A percentile compares a stretch with the other conserved stretches of the same genome.
These are phyloP conservation scores for Cinclus mexicanus DNA, from an alignment of 2,113 vertebrate genomes.

Conservation along the genomic window DNA sequence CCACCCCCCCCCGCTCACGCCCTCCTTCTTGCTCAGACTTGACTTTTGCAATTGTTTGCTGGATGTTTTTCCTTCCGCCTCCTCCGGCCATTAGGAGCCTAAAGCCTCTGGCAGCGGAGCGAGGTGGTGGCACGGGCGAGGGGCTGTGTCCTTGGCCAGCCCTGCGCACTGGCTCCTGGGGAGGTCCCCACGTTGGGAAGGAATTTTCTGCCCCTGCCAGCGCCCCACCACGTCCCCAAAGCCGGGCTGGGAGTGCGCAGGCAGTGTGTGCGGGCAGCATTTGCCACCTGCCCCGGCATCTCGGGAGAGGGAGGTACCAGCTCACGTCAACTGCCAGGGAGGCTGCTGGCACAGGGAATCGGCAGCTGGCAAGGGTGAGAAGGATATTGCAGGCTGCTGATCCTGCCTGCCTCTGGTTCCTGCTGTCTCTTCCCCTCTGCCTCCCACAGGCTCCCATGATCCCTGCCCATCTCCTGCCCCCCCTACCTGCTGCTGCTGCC, in stretches of 20 bases:
- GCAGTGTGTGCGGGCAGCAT: not conserved
- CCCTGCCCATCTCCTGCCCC: not conserved
- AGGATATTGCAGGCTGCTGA: not conserved
- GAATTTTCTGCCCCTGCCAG: not conserved
- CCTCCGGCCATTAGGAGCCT: constrained; percentile 43
- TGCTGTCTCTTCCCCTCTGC: not conserved
- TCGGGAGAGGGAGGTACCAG: not conserved
- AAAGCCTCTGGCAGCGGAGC: not conserved
- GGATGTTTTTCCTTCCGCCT: constrained; percentile 57
- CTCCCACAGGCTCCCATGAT: not conserved
- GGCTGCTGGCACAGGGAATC: not conserved
- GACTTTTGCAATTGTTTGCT: constrained; percentile 60
- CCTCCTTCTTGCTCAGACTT: constrained; percentile 66
- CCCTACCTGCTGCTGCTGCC: not conserved
- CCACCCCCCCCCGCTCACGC: not conserved
- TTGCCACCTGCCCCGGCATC: not conserved
- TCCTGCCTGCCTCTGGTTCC: not conserved
- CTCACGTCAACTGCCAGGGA: not conserved
- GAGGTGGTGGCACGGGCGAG: rapidly evolving
- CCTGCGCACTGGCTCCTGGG: rapidly evolving
- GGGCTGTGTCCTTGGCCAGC: not conserved
- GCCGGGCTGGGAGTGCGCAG: not conserved
- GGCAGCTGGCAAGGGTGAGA: rapidly evolving
- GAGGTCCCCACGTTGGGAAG: rapidly evolving
- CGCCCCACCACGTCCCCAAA: rapidly evolving